Evolutionary conservation across 2,888 invertebrate species (phyloP).

Genomic region (Andrena bicolor): DNA sequence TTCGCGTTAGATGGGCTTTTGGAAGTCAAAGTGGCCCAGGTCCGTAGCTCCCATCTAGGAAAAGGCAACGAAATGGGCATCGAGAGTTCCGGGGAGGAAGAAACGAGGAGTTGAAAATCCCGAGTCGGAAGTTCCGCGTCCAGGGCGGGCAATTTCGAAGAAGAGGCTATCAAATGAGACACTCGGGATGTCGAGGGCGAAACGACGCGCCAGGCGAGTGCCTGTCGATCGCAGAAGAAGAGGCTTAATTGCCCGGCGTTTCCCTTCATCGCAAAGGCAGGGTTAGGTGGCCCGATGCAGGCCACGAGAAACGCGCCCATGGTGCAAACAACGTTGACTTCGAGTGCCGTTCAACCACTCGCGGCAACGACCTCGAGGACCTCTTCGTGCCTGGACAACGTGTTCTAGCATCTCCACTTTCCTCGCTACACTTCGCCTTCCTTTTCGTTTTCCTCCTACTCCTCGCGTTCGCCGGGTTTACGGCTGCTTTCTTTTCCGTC

Average conservation of each 20-base stretch:
- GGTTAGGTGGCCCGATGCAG: slow-evolving; percentile 32
- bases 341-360: slow-evolving; percentile 66
- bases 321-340: slow-evolving; percentile 66
- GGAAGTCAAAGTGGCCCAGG: background rate
- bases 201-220: slow-evolving; percentile 54
- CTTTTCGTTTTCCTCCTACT: background rate
- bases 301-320: slow-evolving; percentile 46
- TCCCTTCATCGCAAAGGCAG: slow-evolving; percentile 30
- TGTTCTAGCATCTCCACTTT: slow-evolving; percentile 46
- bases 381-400: slow-evolving; percentile 51
- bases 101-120: background rate
- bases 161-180: slow-evolving; percentile 45
- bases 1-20: background rate
- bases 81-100: too few species aligned
- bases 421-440: background rate
- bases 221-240: slow-evolving; percentile 63
- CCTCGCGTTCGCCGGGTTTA: background rate
- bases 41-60: background rate
- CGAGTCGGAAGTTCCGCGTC: slow-evolving; percentile 5
- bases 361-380: slow-evolving; percentile 60
- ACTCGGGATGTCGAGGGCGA: slow-evolving; percentile 41
- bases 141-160: slow-evolving; percentile 43
- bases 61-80: background rate
- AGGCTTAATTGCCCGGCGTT: slow-evolving; percentile 67
- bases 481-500: background rate